Evolutionary conservation across 2,888 invertebrate genomes (phyloP), one percentile per base, ranked within the genome.

Genomic region (Tipula unca): DNA sequence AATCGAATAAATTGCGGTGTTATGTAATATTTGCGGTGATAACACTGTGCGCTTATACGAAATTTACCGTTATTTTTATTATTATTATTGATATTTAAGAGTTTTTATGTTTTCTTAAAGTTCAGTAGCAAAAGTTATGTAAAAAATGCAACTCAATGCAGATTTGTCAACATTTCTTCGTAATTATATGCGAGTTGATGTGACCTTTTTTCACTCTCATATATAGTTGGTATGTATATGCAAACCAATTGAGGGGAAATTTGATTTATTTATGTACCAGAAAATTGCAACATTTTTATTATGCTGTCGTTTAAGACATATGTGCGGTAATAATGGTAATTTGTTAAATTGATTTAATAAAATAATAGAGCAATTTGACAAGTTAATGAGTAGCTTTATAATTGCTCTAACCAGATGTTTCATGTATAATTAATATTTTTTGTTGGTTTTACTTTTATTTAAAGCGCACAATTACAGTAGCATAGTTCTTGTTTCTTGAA

Each of bases 71-170:
- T 48, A 17, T 48, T 17, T 48, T 48, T 48, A 39, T 39, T 8
- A 39, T 39, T 8, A 39, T 48, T 48, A 48, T 48, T 48, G 48
- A 48, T 48, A 48, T 17, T 20, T 48, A 48, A 48, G 48, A 48
- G 17, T 48, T 17, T 48, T 48, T 48, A 6, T 48, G n/a, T 17
- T n/a, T 48, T 13, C 13, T 25, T 69, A 69, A 69, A 69, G 69
- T 69, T 69, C 69, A 69, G 69, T 69, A 69, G 69, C 69, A 69
- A 69, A 69, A 69, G 69, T 69, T 69, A 69, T 69, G 69, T 69
- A 69, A 69, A 39, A 69, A 25, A 25, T 69, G 69, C 69, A 69
- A 25, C 13, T 25, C 69, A 25, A 69, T 69, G 69, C 25, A 25
- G 25, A 69, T 69, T 25, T 69, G 69, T 69, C 69, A 69, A 69